Evolutionary conservation across 2,888 invertebrate species (phyloP).

Genomic region (Catocala nupta): DNA sequence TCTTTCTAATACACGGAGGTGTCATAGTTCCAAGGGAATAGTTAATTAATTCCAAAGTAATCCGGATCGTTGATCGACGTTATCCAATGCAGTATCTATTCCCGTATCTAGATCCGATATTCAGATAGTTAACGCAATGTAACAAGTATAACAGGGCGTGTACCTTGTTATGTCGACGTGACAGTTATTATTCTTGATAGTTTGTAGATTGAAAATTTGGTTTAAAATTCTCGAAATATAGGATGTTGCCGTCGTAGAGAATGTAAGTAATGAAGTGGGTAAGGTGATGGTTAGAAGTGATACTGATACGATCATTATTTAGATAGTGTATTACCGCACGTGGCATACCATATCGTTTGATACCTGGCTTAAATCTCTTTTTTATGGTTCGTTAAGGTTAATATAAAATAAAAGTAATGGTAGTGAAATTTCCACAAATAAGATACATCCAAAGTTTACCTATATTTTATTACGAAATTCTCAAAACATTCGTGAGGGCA

Average conservation of each 20-base stretch:
- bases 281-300: constrained; percentile 3
- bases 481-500: no score
- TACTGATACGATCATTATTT: constrained; percentile 9
- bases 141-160: constrained; percentile 68
- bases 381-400: not conserved
- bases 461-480: no score
- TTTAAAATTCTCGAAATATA: constrained; percentile 2
- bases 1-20: constrained; percentile 69
- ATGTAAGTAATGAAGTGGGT: constrained; percentile 10
- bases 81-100: constrained; percentile 69
- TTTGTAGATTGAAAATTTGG: constrained; percentile 16
- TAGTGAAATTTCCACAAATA: not conserved
- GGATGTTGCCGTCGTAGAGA: not conserved
- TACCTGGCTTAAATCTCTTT: not conserved
- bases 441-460: not conserved
- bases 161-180: constrained; percentile 57
- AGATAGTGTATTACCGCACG: constrained; percentile 2
- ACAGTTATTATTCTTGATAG: constrained; percentile 54
- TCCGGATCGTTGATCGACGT: constrained; percentile 73
- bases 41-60: constrained; percentile 78
- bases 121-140: constrained; percentile 72
- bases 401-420: not conserved
- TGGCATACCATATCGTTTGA: constrained; percentile 5
- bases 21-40: constrained; percentile 65
- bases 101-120: constrained; percentile 69